Percentiles rank a stretch among this genome's conserved stretches.
These are phyloP conservation scores for Thymelicus sylvestris DNA, from an alignment of 2,888 invertebrate species.

Conservation along the genomic window DNA sequence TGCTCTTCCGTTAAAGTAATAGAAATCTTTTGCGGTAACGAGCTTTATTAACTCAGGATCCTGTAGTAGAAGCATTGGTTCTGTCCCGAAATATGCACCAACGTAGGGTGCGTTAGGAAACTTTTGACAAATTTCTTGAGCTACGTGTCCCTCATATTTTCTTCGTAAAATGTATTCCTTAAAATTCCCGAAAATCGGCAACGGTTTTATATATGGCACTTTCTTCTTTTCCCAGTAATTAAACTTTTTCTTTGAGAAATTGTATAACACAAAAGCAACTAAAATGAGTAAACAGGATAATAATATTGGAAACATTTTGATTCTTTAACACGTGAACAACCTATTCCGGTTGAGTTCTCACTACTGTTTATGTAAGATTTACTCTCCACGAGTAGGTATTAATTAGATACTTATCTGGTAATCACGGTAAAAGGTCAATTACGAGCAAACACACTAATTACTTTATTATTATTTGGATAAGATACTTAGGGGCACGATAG, in stretches of 20 bases:
- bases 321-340: too few species aligned
- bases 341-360: too few species aligned
- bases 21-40: conserved; percentile 64
- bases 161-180: conserved; percentile 51
- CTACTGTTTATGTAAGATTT: too few species aligned
- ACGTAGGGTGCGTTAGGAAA: conserved; percentile 58
- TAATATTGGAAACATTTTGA: too few species aligned
- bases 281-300: not conserved
- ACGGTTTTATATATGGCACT: conserved; percentile 51
- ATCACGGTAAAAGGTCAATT: too few species aligned
- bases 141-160: conserved; percentile 48
- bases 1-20: conserved; percentile 64
- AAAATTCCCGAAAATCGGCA: conserved; percentile 61
- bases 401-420: too few species aligned
- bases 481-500: too few species aligned
- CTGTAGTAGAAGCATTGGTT: conserved; percentile 61
- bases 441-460: too few species aligned
- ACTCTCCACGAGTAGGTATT: too few species aligned
- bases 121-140: conserved; percentile 53
- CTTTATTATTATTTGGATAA: too few species aligned
- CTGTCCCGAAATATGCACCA: conserved; percentile 62
- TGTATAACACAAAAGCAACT: not conserved
- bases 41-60: conserved; percentile 62
- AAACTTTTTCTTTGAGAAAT: not conserved
- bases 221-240: conserved; percentile 58